Percentiles rank a stretch among this genome's conserved stretches.
Evolutionary conservation across 2,113 vertebrate species (phyloP).

Genomic region (Dromiciops gliroides): DNA sequence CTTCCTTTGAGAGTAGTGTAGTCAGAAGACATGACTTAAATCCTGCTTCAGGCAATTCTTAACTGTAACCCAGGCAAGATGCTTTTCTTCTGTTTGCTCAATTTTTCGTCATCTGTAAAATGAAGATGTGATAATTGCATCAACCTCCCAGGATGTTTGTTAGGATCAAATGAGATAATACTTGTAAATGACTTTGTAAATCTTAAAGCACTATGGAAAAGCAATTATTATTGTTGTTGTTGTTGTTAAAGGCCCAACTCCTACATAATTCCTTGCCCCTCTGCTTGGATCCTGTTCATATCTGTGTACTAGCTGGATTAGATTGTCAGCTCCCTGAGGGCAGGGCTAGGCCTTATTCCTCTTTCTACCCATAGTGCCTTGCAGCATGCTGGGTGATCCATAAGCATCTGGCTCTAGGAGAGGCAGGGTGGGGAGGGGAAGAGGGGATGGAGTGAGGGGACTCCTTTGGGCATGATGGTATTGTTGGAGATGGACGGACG

Average conservation of each 20-base stretch:
- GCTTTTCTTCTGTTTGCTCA: background rate
- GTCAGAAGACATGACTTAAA: background rate
- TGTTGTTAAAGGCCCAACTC: background rate
- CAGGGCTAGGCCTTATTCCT: background rate
- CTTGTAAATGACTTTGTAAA: background rate
- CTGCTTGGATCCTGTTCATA: background rate
- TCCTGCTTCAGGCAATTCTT: background rate
- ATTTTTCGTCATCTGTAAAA: background rate
- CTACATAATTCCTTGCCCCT: background rate
- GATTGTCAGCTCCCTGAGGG: background rate
- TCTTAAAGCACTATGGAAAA: background rate
- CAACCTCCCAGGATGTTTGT: background rate
- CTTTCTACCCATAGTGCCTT: background rate
- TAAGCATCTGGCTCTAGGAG: background rate
- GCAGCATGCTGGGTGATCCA: background rate
- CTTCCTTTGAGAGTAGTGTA: background rate
- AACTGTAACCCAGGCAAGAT: background rate
- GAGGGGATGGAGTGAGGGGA: background rate
- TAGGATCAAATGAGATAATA: background rate
- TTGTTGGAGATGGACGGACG: background rate
- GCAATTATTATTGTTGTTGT: background rate
- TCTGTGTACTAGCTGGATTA: background rate
- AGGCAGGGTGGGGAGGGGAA: background rate
- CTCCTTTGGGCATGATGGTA: background rate
- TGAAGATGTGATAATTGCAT: background rate